Base-by-base conservation (phyloP, 1,140 invertebrate species). In the Macrobrachium nipponense region DNA sequence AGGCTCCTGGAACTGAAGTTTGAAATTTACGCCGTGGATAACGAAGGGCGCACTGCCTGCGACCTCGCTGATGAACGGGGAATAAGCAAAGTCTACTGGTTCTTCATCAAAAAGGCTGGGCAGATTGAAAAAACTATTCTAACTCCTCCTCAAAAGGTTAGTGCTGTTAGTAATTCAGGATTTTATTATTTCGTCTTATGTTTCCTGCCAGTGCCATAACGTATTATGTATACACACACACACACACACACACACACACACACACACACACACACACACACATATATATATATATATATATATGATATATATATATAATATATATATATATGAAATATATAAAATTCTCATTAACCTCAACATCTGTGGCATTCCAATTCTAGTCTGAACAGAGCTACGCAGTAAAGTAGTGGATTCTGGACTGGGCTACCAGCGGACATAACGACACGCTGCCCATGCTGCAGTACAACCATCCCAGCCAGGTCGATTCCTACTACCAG, bases 221-320 rank as follows among this genome's bases (percentile, higher is more conserved):
- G n/a, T n/a, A n/a, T n/a, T n/a, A n/a, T n/a, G n/a, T n/a, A n/a
- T n/a, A n/a, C n/a, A n/a, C n/a, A n/a, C n/a, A n/a, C n/a, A n/a
- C n/a, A n/a, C n/a, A n/a, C n/a, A n/a, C n/a, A n/a, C n/a, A n/a
- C n/a, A n/a, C n/a, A n/a, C n/a, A n/a, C n/a, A n/a, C n/a, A n/a
- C n/a, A n/a, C n/a, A 76, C 51, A 76, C 51, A 76, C 51, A 76
- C 51, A 76, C 51, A 76, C 51, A 76, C 51, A 76, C 51, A 76
- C 51, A 76, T 76, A 76, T 76, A 76, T 76, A 76, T 76, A 76
- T 76, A 76, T 76, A 76, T 44, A 44, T 76, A 76, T 76, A 76
- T 76, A 76, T 76, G n/a, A 77, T 58, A 77, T 77, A 77, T 77
- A 58, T 58, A 58, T 77, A 58, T 58, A 58, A 77, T 77, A 44